Percentiles rank a stretch among this genome's conserved stretches.
These are phyloP conservation scores for Calephelis perditalis DNA, from an alignment of 2,888 invertebrate species.

Conservation along the genomic window DNA sequence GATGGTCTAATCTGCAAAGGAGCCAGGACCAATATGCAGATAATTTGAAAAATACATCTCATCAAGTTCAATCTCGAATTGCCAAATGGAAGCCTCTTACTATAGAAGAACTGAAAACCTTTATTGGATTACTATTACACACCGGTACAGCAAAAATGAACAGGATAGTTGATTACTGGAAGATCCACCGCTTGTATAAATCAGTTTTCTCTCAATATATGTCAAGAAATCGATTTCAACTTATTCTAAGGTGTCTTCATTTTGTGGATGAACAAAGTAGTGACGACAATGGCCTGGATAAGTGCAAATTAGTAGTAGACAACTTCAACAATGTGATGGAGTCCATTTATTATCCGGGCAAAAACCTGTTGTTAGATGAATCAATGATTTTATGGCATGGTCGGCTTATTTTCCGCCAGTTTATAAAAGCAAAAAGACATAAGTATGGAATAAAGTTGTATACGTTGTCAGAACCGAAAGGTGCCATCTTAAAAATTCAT, in stretches of 20 bases:
- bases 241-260: slow-evolving; percentile 1
- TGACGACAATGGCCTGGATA: background rate
- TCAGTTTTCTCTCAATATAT: background rate
- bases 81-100: background rate
- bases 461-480: background rate
- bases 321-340: slow-evolving; percentile 2
- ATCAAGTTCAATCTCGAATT: background rate
- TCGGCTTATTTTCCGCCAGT: background rate
- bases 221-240: background rate
- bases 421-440: background rate
- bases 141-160: background rate
- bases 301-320: background rate
- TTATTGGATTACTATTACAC: background rate
- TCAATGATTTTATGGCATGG: background rate
- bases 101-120: background rate
- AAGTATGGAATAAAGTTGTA: background rate
- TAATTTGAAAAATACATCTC: background rate
- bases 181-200: background rate
- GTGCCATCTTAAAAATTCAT: background rate
- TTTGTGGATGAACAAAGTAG: background rate
- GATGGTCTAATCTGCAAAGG: too few relatives aligned
- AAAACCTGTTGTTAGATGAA: background rate
- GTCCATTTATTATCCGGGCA: background rate
- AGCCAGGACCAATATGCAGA: too few relatives aligned
- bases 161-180: background rate